Conservation (phyloP, 2,797 vertebrate species). For the Fundulus diaphanus region DNA sequence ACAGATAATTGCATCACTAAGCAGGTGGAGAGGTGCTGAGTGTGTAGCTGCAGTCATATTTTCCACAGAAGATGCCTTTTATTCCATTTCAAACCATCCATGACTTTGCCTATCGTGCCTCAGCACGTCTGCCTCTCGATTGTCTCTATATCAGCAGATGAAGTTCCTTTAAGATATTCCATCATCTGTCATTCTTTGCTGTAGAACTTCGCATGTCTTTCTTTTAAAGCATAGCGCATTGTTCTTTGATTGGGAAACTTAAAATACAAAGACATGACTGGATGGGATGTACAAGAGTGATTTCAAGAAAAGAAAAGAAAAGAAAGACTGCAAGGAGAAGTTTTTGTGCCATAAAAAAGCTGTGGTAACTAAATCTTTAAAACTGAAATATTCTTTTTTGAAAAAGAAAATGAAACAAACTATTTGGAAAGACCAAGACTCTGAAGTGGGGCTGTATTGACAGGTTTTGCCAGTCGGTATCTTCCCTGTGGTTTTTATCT, state of each 20-base stretch:
- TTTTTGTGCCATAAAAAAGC: neutral
- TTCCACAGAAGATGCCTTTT: slow-evolving; percentile 37
- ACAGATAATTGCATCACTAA: no score
- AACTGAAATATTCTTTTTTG: neutral
- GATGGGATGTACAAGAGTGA: neutral
- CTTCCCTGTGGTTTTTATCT: neutral
- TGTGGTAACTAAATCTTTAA: neutral
- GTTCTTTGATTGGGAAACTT: neutral
- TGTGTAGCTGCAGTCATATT: neutral
- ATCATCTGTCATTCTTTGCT: neutral
- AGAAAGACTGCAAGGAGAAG: neutral
- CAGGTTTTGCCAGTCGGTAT: neutral
- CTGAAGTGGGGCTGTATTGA: neutral
- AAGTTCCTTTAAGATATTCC: slow-evolving; percentile 27
- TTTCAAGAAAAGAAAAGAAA: neutral
- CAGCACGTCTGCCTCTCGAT: slow-evolving; percentile 40
- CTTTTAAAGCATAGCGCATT: neutral
- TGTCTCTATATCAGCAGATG: slow-evolving; percentile 41
- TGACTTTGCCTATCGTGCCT: slow-evolving; percentile 36
- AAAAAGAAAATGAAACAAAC: neutral
- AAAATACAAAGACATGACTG: neutral
- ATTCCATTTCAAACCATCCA: slow-evolving; percentile 31
- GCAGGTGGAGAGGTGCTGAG: neutral
- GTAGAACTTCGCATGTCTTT: neutral
- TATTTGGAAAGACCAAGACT: neutral